A percentile compares a stretch with the other conserved stretches of the same genome.
Evolutionary conservation across 64 coral and sea anemone genomes (phyloP).

Genomic region (Orbicella faveolata): DNA sequence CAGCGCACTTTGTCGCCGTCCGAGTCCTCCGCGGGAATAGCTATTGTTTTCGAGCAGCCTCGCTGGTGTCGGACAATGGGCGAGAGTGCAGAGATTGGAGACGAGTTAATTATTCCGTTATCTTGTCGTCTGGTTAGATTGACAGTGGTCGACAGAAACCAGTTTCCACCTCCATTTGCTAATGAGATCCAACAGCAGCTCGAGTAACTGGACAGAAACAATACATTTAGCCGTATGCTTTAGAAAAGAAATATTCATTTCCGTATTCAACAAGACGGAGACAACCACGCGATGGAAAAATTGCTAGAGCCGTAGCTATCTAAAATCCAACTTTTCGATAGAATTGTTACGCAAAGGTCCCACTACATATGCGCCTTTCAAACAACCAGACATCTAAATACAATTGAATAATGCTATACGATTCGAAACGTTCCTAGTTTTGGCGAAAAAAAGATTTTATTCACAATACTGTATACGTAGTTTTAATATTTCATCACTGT

Average conservation of each 20-base stretch:
- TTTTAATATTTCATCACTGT: neutral
- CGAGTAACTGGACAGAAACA: slow-evolving; percentile 14
- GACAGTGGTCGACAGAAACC: slow-evolving; percentile 44
- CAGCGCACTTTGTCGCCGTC: slow-evolving; percentile 71
- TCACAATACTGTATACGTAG: neutral
- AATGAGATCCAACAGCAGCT: slow-evolving; percentile 60
- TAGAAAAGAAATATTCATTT: neutral
- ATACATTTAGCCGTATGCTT: neutral
- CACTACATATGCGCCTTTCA: too few relatives aligned
- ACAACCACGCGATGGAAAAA: too few relatives aligned
- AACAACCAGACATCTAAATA: neutral
- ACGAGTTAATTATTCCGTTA: slow-evolving; percentile 57
- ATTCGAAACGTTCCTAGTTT: too few relatives aligned
- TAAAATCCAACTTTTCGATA: too few relatives aligned
- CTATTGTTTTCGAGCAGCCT: slow-evolving; percentile 24
- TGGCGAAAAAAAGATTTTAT: neutral
- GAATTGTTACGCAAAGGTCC: too few relatives aligned
- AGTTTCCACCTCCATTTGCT: neutral
- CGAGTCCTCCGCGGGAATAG: slow-evolving; percentile 54
- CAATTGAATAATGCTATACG: neutral
- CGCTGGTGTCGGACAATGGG: slow-evolving; percentile 19
- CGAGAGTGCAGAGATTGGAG: slow-evolving; percentile 44
- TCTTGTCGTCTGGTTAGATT: slow-evolving; percentile 49
- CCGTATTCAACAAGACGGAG: too few relatives aligned
- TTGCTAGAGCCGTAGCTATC: too few relatives aligned